Evolutionary conservation across 1,140 invertebrate species (phyloP).

Genomic region (Musca vetustissima): DNA sequence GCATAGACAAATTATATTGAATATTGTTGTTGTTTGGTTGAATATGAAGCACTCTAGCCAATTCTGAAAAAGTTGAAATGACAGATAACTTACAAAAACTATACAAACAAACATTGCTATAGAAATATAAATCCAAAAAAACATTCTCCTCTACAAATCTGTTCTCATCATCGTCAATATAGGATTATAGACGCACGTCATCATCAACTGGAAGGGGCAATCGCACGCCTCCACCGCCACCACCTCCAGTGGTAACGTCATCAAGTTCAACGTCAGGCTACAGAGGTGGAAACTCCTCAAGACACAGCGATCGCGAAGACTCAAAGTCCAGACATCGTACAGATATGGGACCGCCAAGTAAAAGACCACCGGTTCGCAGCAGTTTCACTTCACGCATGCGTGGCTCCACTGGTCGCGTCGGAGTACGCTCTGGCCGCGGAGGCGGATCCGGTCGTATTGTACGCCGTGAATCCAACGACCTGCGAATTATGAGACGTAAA

Average conservation of each 20-base stretch:
- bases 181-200: slow-evolving; percentile 52
- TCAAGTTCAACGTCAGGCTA: not conserved
- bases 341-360: slow-evolving; percentile 49
- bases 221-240: slow-evolving; percentile 27
- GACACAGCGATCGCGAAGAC: slow-evolving; percentile 45
- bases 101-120: slow-evolving; percentile 24
- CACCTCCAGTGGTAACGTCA: slow-evolving; percentile 21
- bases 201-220: slow-evolving; percentile 36
- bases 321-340: slow-evolving; percentile 46
- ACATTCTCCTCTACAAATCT: slow-evolving; percentile 31
- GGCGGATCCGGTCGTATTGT: slow-evolving; percentile 43
- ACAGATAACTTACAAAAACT: slow-evolving; percentile 33
- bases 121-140: no score
- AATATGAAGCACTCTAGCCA: slow-evolving; percentile 30
- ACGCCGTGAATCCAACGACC: slow-evolving; percentile 45
- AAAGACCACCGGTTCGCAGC: slow-evolving; percentile 42
- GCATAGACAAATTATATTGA: slow-evolving; percentile 25
- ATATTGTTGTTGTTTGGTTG: slow-evolving; percentile 38
- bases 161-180: slow-evolving; percentile 54
- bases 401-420: slow-evolving; percentile 36
- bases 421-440: slow-evolving; percentile 46
- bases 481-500: slow-evolving; percentile 51
- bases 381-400: slow-evolving; percentile 41
- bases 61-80: slow-evolving; percentile 11
- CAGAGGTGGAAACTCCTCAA: slow-evolving; percentile 24